Base-by-base conservation (phyloP, 2,888 invertebrate genomes). In the Cataglyphis albicans region DNA sequence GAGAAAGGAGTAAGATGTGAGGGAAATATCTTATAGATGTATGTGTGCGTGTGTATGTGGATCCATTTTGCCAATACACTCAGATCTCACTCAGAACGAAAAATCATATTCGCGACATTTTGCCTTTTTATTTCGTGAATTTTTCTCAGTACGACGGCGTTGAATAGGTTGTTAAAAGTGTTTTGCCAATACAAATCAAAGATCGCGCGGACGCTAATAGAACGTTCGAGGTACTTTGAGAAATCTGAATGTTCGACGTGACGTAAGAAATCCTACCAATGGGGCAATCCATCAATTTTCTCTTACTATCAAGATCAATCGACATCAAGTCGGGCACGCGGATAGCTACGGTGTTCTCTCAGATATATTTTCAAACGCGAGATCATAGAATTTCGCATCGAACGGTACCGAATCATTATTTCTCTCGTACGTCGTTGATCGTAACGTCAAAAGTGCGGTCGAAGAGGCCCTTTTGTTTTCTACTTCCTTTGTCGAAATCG, bases 381-480 rank as follows among this genome's bases (percentile, higher is more conserved):
- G 18, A 48, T 52, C 38, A 21, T 52, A 64, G 15, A 29, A 67
- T 67, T 55, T 55, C 55, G 9, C 25, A 4, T 29, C n/a, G 35
- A 44, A 21, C 18, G 10, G 38, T 76, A 83, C 70, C 81, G 75
- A 88, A 84, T 89, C 83, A 85, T 87, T 84, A 83, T 85, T 90
- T 85, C 59, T 59, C 63, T 63, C 86, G 86, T 86, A 21, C 21
- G 83, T 90, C 68, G 86, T 25, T 83, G 89, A 89, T 91, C 88
- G 78, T 67, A 84, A 84, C 87, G 88, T 90, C 88, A 86, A 87
- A 82, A 87, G 84, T 86, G 86, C 83, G 83, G 81, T 68, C 84
- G 75, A 86, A 80, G 81, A 81, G 82, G 72, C 35, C 78, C 90
- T 83, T 90, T 90, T 89, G 91, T 90, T 84, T 91, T 82, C 81